A percentile compares a stretch with the other conserved stretches of the same genome.
These are phyloP conservation scores for Platichthys flesus DNA, from an alignment of 2,113 vertebrate species.

Conservation along the genomic window DNA sequence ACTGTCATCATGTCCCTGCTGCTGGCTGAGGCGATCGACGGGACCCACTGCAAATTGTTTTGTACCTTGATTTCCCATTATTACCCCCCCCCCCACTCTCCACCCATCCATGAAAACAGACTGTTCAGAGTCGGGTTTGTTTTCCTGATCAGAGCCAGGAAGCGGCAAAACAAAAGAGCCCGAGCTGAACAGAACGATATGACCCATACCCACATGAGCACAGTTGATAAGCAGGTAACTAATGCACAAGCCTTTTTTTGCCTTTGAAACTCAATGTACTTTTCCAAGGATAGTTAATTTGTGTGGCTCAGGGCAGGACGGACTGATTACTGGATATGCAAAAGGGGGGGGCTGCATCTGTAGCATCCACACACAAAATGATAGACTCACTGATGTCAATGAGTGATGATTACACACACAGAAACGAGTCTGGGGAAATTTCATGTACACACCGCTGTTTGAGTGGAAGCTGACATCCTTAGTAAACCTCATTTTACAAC, in stretches of 20 bases:
- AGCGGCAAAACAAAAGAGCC: not conserved
- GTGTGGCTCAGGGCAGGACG: conserved; percentile 4
- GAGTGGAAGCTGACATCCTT: conserved; percentile 6
- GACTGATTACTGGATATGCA: conserved; percentile 15
- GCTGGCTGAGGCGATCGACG: too few species aligned
- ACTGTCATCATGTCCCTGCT: too few species aligned
- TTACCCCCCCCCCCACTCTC: too few species aligned
- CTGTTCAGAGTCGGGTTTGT: too few species aligned
- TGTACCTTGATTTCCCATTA: too few species aligned
- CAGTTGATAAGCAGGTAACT: not conserved
- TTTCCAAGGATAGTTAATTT: conserved; percentile 42
- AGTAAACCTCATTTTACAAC: conserved; percentile 10
- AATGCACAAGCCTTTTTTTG: conserved; percentile 1
- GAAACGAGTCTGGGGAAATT: not conserved
- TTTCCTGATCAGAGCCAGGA: not conserved
- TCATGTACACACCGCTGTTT: not conserved
- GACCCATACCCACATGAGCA: conserved; percentile 3
- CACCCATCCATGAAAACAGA: too few species aligned
- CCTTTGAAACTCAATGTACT: conserved; percentile 42
- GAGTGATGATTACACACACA: conserved; percentile 3
- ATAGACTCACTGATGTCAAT: conserved; percentile 19
- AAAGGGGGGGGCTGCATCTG: conserved; percentile 1
- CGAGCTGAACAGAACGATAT: not conserved
- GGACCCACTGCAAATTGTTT: too few species aligned
- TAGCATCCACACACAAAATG: conserved; percentile 40